Base-by-base conservation (phyloP, 2,888 invertebrate species). In the Eupithecia insigniata region DNA sequence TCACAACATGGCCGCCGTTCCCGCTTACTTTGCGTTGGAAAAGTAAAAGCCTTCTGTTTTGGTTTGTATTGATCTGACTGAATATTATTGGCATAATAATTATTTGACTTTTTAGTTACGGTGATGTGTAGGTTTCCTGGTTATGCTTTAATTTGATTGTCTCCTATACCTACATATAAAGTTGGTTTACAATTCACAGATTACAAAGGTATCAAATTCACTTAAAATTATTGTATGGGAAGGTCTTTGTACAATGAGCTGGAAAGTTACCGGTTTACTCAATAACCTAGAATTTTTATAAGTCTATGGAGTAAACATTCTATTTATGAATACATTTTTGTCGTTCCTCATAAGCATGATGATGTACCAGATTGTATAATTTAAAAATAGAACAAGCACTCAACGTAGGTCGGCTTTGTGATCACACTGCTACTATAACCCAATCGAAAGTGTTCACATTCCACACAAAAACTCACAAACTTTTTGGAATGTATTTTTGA, bases 1-100 rank as follows among this genome's bases (percentile, higher is more conserved):
- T 83, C 82, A 83, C 82, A 83, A 83, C 76, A 81, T 81, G 81
- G 80, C 79, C 71, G 79, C 72, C 76, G 73, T 74, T 72, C 67
- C 69, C 77, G 74, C 73, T 70, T 72, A 64, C 71, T 70, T 74
- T 72, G 75, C 76, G 74, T 55, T 32, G 61, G 34, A 32, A 62
- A 51, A 62, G 61, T 62, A 62, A 62, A 32, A 62, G 61, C 61
- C 12, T n/a, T 60, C 18, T 32, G 32, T 32, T 62, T 62, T 62
- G 32, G 61, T n/a, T 62, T 18, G 34, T 18, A 32, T 34, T 32
- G 26, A 30, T 60, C 30, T 60, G 32, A 32, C 32, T 62, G 61
- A 12, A 34, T 61, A 5, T 61, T 30, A 34, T 34, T 61, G 61
- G 32, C 34, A 62, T 34, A 32, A 62, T n/a, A 32, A 32, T 62